These are phyloP conservation scores for Notothenia coriiceps DNA, from an alignment of 2,113 vertebrate species.

Conservation along the genomic window DNA sequence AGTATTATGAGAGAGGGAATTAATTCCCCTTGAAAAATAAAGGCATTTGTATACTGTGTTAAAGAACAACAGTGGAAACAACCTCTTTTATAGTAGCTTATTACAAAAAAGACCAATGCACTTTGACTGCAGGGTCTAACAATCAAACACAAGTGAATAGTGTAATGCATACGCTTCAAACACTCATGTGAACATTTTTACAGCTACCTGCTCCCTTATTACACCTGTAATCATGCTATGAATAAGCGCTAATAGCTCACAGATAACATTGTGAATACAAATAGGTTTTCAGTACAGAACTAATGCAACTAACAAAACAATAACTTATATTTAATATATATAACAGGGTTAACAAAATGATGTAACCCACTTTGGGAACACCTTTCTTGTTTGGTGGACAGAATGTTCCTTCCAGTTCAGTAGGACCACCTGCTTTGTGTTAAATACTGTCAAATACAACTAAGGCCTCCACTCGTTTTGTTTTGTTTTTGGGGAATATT, in stretches of 20 bases:
- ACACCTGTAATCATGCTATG: not conserved
- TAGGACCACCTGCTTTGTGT: constrained; percentile 1
- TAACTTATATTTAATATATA: not conserved
- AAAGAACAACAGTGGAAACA: not conserved
- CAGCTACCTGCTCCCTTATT: not conserved
- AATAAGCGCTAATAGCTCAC: not conserved
- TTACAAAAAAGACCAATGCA: not conserved
- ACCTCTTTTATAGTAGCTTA: not conserved
- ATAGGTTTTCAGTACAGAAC: not conserved
- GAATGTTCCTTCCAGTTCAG: not conserved
- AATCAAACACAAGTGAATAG: not conserved
- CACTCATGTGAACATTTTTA: not conserved
- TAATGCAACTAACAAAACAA: not conserved
- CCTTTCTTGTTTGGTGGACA: not conserved
- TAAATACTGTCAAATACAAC: not conserved
- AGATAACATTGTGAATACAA: not conserved
- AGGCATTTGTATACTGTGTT: not conserved
- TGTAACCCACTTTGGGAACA: too few relatives aligned
- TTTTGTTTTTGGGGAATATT: not conserved
- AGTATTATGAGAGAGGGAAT: not conserved
- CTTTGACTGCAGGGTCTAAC: not conserved
- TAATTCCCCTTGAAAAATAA: not conserved
- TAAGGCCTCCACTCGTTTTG: not conserved
- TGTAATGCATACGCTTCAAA: not conserved
- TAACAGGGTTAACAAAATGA: not conserved